phyloP scores from a whole-genome alignment of 2,888 invertebrate species.

The Aspidiotus rigidus region DNA sequence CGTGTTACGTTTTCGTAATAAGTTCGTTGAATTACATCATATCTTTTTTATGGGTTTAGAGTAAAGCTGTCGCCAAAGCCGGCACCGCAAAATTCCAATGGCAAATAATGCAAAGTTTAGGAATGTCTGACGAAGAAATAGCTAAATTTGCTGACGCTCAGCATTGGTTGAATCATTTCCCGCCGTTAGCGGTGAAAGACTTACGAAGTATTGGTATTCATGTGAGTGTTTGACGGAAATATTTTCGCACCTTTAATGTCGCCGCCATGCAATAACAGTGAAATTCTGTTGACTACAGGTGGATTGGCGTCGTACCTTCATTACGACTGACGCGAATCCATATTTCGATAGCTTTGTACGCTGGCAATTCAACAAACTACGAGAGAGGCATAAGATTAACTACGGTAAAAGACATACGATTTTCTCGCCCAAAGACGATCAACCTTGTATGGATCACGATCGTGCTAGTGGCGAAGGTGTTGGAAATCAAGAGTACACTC shows the following conservation, averaged over 20 bases:
- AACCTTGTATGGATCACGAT: constrained; percentile 99
- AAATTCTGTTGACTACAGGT: constrained; percentile 46
- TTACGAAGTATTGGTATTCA: constrained; percentile 80
- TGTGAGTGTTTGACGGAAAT: constrained; percentile 52
- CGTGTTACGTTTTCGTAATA: constrained; percentile 10
- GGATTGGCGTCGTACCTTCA: constrained; percentile 96
- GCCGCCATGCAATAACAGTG: background rate
- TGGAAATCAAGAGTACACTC: constrained; percentile 94
- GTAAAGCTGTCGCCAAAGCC: constrained; percentile 88
- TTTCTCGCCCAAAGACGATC: constrained; percentile 89
- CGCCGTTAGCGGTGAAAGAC: constrained; percentile 78
- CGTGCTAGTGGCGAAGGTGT: constrained; percentile 92
- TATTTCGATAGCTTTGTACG: constrained; percentile 95
- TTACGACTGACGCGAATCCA: constrained; percentile 95
- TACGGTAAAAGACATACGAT: constrained; percentile 97
- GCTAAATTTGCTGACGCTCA: constrained; percentile 77
- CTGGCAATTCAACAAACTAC: constrained; percentile 89
- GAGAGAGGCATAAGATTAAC: constrained; percentile 76
- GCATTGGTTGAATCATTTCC: constrained; percentile 96
- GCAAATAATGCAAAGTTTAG: constrained; percentile 95
- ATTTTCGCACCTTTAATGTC: background rate
- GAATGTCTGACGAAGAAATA: constrained; percentile 84
- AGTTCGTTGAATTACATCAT: too few species aligned
- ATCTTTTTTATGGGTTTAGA: constrained; percentile 47
- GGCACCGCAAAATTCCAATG: constrained; percentile 88